Percentiles rank a stretch among this genome's conserved stretches.
Conservation (phyloP, 2,797 vertebrate genomes). For the Distichodus sexfasciatus region DNA sequence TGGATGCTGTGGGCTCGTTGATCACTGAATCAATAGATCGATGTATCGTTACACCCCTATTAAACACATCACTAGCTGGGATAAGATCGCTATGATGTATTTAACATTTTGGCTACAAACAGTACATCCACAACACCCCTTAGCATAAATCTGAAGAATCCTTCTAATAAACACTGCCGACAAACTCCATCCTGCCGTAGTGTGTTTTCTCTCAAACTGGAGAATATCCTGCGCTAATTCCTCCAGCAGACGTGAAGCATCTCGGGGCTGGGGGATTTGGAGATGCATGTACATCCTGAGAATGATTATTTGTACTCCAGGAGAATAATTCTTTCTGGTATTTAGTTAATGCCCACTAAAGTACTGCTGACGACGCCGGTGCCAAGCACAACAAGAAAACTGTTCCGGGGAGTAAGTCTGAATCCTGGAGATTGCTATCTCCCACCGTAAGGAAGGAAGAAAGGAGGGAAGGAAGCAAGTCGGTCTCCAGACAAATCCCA, state of each 20-base stretch:
- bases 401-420: constrained; percentile 44
- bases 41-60: no score
- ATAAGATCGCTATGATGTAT: no score
- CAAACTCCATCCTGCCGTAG: background rate
- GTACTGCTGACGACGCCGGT: constrained; percentile 41
- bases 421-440: constrained; percentile 58
- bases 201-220: background rate
- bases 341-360: constrained; percentile 48
- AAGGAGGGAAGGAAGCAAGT: no score
- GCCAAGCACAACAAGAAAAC: constrained; percentile 54
- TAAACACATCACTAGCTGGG: no score
- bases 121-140: no score
- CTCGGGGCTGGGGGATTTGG: constrained; percentile 2
- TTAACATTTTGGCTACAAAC: no score
- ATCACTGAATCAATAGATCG: no score
- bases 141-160: background rate
- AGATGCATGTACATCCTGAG: constrained; percentile 41
- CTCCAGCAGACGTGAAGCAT: background rate
- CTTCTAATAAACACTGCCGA: no score
- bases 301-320: constrained; percentile 51
- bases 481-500: background rate
- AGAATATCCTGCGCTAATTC: background rate
- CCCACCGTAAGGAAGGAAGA: constrained; percentile 34
- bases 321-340: constrained; percentile 45
- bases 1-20: no score